phyloP scores from a whole-genome alignment of 2,888 invertebrate genomes.

The Rhogogaster chlorosoma region DNA sequence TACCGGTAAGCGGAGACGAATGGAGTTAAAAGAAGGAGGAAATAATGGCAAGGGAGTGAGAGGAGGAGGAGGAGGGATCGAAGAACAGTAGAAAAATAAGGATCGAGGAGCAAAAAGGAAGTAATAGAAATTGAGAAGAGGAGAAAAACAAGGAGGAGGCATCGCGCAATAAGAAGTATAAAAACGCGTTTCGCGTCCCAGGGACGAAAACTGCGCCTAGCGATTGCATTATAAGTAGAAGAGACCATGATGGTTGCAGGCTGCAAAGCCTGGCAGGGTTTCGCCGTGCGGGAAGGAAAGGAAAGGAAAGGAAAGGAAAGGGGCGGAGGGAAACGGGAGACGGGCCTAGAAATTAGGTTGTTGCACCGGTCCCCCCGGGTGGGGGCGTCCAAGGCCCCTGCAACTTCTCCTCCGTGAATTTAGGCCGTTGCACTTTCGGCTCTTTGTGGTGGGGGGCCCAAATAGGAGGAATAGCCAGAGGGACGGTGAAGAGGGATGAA shows the following conservation, averaged over 20 bases:
- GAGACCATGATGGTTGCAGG: slow-evolving; percentile 64
- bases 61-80: background rate
- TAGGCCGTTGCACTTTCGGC: slow-evolving; percentile 78
- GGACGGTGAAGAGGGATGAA: slow-evolving; percentile 53
- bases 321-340: slow-evolving; percentile 58
- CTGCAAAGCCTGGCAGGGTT: slow-evolving; percentile 58
- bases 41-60: background rate
- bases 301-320: slow-evolving; percentile 13
- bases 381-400: slow-evolving; percentile 76
- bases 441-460: slow-evolving; percentile 73
- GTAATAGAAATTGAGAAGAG: background rate
- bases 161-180: background rate
- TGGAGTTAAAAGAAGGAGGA: slow-evolving; percentile 57
- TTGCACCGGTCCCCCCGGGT: slow-evolving; percentile 72
- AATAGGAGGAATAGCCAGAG: slow-evolving; percentile 71
- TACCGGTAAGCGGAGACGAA: slow-evolving; percentile 72
- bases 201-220: slow-evolving; percentile 74
- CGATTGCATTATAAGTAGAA: slow-evolving; percentile 74
- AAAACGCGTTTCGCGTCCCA: background rate
- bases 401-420: slow-evolving; percentile 74
- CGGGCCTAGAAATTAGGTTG: slow-evolving; percentile 78
- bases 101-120: background rate
- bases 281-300: slow-evolving; percentile 48
- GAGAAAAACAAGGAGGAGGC: background rate
- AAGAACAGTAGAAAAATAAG: background rate